These are phyloP conservation scores for Trinorchestia longiramus DNA, from an alignment of 1,140 invertebrate species.

Conservation along the genomic window DNA sequence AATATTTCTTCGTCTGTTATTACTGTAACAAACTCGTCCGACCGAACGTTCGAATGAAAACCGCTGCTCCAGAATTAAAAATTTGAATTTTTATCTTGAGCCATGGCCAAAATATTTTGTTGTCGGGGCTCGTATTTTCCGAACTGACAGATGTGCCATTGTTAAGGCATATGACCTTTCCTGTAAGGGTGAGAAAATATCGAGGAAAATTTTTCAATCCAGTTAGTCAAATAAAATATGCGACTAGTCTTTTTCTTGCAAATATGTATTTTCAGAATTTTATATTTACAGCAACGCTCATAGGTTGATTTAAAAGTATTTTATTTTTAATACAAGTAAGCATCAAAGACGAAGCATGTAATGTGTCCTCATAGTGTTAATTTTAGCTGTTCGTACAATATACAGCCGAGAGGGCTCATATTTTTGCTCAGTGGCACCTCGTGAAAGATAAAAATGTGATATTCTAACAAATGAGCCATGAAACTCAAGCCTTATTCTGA, in stretches of 20 bases:
- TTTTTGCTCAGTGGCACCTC: no score
- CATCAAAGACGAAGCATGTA: background rate
- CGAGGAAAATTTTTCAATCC: background rate
- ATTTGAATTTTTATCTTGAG: background rate
- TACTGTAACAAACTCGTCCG: background rate
- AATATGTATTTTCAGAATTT: background rate
- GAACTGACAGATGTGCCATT: background rate
- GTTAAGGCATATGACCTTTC: background rate
- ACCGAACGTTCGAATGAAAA: background rate
- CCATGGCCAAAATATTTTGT: background rate
- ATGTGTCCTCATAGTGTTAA: no score
- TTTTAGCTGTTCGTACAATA: no score
- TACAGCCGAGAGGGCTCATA: no score
- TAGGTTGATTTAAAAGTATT: background rate
- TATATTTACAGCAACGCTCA: background rate
- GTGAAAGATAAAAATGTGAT: no score
- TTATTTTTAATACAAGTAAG: background rate
- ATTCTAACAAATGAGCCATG: no score
- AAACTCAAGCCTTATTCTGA: no score
- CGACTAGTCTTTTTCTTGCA: background rate
- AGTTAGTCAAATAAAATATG: background rate
- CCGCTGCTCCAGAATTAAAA: background rate
- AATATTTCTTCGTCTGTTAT: background rate
- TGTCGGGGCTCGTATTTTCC: background rate
- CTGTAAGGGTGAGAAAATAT: background rate